A percentile compares a stretch with the other conserved stretches of the same genome.
Evolutionary conservation across 2,888 invertebrate genomes (phyloP).

Genomic region (Hyposoter dolosus): DNA sequence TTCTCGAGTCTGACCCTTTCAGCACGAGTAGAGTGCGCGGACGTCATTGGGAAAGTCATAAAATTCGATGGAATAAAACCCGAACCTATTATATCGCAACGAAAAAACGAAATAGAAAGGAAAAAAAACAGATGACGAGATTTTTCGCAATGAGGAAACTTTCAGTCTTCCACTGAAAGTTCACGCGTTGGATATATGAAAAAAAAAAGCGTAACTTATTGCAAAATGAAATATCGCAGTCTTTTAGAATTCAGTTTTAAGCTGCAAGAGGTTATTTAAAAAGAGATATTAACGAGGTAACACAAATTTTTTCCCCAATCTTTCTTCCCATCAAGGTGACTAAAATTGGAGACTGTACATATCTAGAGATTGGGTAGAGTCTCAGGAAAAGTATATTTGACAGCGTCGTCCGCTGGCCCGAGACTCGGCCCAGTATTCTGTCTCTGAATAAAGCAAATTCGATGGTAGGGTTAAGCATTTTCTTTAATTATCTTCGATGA

Average conservation of each 20-base stretch:
- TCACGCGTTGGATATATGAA: background rate
- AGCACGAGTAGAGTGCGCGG: background rate
- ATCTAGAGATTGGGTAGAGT: no score
- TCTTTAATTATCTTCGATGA: no score
- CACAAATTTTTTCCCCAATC: background rate
- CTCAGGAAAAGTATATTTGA: no score
- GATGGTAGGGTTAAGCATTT: no score
- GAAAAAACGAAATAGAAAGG: background rate
- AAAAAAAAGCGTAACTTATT: conserved; percentile 9
- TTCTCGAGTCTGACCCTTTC: conserved; percentile 37
- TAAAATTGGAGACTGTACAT: background rate
- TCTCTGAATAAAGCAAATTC: no score
- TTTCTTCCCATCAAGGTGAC: background rate
- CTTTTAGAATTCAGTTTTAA: conserved; percentile 9
- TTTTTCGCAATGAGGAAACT: conserved; percentile 24
- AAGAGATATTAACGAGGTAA: conserved; percentile 4
- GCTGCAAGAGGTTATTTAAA: background rate
- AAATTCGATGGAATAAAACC: conserved; percentile 5
- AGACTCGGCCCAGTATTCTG: no score
- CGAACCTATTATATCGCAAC: conserved; percentile 24
- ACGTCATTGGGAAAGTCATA: conserved; percentile 14
- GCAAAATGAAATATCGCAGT: background rate
- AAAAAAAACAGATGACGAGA: background rate
- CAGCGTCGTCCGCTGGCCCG: no score
- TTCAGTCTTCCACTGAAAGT: conserved; percentile 20